phyloP scores from a whole-genome alignment of 2,888 invertebrate genomes.

The Nomada fucata region DNA sequence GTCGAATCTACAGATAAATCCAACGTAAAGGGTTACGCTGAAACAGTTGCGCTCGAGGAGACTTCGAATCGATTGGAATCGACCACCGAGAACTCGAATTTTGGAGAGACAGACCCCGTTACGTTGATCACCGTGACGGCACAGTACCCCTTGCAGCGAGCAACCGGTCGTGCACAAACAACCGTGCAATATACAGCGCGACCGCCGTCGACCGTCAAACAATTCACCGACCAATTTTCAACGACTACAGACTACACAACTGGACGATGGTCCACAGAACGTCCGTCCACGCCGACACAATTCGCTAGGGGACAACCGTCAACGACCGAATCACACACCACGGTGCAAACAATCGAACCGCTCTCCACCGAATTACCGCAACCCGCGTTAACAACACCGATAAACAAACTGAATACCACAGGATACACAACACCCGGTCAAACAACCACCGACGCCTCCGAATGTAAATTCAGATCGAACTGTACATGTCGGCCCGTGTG shows the following conservation, averaged over 20 bases:
- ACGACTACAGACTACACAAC: constrained; percentile 5
- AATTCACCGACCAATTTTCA: background rate
- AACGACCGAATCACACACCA: background rate
- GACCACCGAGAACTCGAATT: constrained; percentile 4
- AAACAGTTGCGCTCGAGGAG: constrained; percentile 6
- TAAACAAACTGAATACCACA: background rate
- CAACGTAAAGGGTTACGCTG: background rate
- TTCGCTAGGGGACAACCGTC: constrained; percentile 9
- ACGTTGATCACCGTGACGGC: constrained; percentile 42
- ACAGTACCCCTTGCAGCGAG: constrained; percentile 25
- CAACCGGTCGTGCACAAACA: background rate
- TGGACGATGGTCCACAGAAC: constrained; percentile 1
- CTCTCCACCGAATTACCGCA: constrained; percentile 4
- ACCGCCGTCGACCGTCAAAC: background rate
- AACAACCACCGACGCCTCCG: constrained; percentile 83
- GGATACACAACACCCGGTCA: constrained; percentile 70
- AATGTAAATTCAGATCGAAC: constrained; percentile 85
- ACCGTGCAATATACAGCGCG: background rate
- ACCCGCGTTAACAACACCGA: constrained; percentile 17
- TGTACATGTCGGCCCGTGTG: constrained; percentile 89
- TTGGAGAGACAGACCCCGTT: constrained; percentile 11
- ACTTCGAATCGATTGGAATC: background rate
- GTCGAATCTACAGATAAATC: background rate
- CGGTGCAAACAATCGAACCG: constrained; percentile 11
- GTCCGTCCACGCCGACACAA: background rate